A percentile compares a stretch with the other conserved stretches of the same genome.
These are phyloP conservation scores for Corythaeola cristata DNA, from an alignment of 2,113 vertebrate genomes.

Conservation along the genomic window DNA sequence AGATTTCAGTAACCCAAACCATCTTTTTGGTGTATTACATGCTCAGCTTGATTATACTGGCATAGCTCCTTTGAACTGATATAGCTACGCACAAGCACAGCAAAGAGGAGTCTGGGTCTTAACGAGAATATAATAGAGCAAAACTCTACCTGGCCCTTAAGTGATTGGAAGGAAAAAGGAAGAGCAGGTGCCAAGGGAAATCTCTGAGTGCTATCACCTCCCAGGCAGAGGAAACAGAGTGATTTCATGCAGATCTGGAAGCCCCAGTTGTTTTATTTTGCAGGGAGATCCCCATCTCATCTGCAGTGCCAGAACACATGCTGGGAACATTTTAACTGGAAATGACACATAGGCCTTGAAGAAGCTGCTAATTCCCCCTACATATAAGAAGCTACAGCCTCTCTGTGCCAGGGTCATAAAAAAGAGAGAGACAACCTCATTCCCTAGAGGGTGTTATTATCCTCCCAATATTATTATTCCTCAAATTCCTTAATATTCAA, in stretches of 20 bases:
- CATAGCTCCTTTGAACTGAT: background rate
- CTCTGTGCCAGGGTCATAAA: background rate
- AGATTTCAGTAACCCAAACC: background rate
- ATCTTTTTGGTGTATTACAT: background rate
- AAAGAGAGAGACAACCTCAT: slow-evolving; percentile 1
- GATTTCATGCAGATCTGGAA: slow-evolving; percentile 27
- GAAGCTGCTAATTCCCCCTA: slow-evolving; percentile 17
- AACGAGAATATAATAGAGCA: background rate
- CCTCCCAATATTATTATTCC: slow-evolving; percentile 33
- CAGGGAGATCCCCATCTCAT: slow-evolving; percentile 28
- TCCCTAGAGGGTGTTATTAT: slow-evolving; percentile 36
- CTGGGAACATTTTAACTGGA: slow-evolving; percentile 30
- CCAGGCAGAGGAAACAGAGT: background rate
- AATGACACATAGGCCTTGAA: background rate
- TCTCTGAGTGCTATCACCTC: background rate
- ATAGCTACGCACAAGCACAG: background rate
- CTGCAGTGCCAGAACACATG: slow-evolving; percentile 14
- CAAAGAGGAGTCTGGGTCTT: background rate
- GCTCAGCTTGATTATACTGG: background rate
- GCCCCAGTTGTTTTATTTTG: background rate
- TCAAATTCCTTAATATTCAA: slow-evolving; percentile 53
- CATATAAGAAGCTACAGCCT: background rate
- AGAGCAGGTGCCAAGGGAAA: slow-evolving; percentile 12
- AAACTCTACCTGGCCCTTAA: background rate
- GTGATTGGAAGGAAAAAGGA: background rate